Evolutionary conservation across 64 coral and sea anemone genomes (phyloP).

Genomic region (Cladopsammia gracilis): DNA sequence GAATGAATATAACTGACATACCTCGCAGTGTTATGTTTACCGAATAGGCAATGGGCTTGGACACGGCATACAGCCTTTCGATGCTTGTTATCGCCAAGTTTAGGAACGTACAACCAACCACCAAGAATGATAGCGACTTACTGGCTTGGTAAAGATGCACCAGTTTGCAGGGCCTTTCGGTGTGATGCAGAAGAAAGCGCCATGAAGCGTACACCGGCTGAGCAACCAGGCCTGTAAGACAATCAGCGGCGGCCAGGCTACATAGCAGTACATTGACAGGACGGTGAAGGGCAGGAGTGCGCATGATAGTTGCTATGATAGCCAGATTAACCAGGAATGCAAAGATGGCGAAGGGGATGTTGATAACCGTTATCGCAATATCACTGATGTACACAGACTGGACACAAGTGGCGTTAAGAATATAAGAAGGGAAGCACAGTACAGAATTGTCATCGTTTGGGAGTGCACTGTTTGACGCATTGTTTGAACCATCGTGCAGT

Average conservation of each 20-base stretch:
- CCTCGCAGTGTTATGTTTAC: neutral
- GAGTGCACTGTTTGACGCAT: neutral
- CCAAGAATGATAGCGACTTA: neutral
- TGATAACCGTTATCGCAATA: neutral
- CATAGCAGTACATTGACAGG: constrained; percentile 36
- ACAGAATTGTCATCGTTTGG: neutral
- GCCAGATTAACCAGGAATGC: constrained; percentile 26
- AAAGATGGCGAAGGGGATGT: neutral
- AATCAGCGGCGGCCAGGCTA: constrained; percentile 32
- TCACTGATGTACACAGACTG: neutral
- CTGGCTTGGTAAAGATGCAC: neutral
- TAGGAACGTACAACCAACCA: neutral
- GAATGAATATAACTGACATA: neutral
- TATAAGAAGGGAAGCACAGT: neutral
- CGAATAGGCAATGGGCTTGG: neutral
- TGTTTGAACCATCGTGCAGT: neutral
- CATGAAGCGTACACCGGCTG: neutral
- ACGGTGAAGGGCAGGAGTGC: constrained; percentile 15
- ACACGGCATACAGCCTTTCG: constrained; percentile 14
- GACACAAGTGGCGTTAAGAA: neutral
- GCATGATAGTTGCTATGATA: constrained; percentile 8
- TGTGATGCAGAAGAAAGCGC: constrained; percentile 10
- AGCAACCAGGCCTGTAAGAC: constrained; percentile 15
- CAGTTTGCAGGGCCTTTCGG: neutral
- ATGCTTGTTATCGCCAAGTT: constrained; percentile 21